phyloP scores from a whole-genome alignment of 2,888 invertebrate genomes.

The Drosophila cognata region DNA sequence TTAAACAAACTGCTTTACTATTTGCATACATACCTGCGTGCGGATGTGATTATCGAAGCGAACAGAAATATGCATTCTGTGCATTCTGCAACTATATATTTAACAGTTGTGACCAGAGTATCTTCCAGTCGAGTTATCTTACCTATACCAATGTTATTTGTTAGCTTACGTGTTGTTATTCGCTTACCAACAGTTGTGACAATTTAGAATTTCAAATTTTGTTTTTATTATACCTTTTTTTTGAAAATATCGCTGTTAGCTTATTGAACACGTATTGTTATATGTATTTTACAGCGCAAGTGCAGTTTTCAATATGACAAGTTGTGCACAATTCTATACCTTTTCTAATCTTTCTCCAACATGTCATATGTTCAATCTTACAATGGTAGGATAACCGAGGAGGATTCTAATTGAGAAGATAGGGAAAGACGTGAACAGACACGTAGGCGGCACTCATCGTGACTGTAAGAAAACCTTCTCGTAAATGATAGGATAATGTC shows the following conservation, averaged over 20 bases:
- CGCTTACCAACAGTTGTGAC: conserved; percentile 20
- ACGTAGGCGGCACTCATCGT: too few species aligned
- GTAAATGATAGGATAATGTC: too few species aligned
- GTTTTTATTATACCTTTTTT: neutral
- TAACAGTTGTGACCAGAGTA: neutral
- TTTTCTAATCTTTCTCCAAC: neutral
- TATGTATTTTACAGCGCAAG: neutral
- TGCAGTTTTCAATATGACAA: conserved; percentile 16
- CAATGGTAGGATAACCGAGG: too few species aligned
- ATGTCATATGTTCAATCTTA: too few species aligned
- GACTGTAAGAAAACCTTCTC: too few species aligned
- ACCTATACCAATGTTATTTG: neutral
- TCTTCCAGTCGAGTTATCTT: neutral
- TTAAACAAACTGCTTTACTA: neutral
- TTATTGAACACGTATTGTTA: conserved; percentile 20
- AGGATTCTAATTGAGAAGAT: too few species aligned
- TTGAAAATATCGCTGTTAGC: neutral
- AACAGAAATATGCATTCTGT: neutral
- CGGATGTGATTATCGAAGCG: neutral
- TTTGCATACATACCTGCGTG: neutral
- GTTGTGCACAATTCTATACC: neutral
- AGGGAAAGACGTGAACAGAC: too few species aligned
- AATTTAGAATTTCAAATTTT: conserved; percentile 29
- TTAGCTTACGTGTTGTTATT: conserved; percentile 16
- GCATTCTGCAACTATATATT: neutral